Base-by-base conservation (phyloP, 2,113 vertebrate genomes). In the Origma solitaria region DNA sequence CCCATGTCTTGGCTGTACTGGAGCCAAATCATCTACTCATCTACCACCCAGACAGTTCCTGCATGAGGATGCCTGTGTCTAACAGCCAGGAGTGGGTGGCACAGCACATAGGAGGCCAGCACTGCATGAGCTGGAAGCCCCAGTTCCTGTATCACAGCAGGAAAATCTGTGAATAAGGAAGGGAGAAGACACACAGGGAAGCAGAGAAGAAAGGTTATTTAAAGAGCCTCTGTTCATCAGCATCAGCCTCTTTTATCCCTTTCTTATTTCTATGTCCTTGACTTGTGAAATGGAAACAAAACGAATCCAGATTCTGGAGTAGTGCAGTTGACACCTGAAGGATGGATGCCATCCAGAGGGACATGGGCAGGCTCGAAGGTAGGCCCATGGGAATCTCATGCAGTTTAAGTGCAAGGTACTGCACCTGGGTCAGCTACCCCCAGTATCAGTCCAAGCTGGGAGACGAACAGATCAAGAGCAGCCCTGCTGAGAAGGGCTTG, bases 101-200 rank as follows among this genome's bases (percentile, higher is more conserved):
- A 75, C 51, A 75, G 60, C 2, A 1, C 42, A 66, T 44, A 64
- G 28, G n/a, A 60, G 88, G 15, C n/a, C 88, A 94, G 64, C 68
- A 86, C 60, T 75, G 38, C 68, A 66, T 64, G 88, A 90, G 80
- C 80, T 94, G 80, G 93, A 91, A 95, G 80, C n/a, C 65, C 88
- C 51, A 40, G 69, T 76, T 96, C 92, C 72, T 86, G 27, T 56
- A 62, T 49, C 68, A 75, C 76, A 86, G 71, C 82, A 93, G 60
- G n/a, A 93, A 28, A 92, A 86, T 45, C 68, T 65, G 28, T 42
- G 47, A 88, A 60, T 73, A 76, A 94, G 56, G 54, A 93, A 75
- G 15, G 27, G 20, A 96, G 13, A 86, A 71, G 31, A 77, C 20
- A 68, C 44, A 71, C 13, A 57, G 19, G 4, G 12, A 95, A 88